phyloP scores from a whole-genome alignment of 2,113 vertebrate species.

The Seriola quinqueradiata region DNA sequence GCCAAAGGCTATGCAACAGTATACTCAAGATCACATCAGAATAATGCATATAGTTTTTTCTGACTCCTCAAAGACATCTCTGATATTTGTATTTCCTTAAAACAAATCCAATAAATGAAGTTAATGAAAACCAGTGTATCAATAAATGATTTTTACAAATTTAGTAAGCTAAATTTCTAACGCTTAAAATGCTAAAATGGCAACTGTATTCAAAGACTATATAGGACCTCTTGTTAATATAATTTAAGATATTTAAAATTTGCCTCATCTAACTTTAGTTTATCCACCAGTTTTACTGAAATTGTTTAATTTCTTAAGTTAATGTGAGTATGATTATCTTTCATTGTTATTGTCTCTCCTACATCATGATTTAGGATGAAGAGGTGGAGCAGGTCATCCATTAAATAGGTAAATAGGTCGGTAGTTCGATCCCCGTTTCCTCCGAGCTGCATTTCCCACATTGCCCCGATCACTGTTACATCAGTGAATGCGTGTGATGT shows the following conservation, averaged over 20 bases:
- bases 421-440: too few relatives aligned
- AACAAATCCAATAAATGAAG: neutral
- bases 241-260: neutral
- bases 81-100: neutral
- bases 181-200: neutral
- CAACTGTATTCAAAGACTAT: neutral
- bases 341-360: too few relatives aligned
- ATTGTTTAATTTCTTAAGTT: neutral
- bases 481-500: too few relatives aligned
- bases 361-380: neutral
- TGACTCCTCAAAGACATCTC: constrained; percentile 16
- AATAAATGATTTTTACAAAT: too few relatives aligned
- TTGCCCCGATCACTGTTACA: too few relatives aligned
- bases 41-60: constrained; percentile 14
- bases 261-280: neutral
- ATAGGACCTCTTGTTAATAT: neutral
- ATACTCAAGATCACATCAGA: constrained; percentile 51
- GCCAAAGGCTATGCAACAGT: constrained; percentile 60
- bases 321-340: neutral
- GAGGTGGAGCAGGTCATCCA: too few relatives aligned
- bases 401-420: neutral
- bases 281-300: neutral
- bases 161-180: neutral
- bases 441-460: too few relatives aligned
- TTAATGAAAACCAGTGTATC: neutral